Evolutionary conservation across 2,888 invertebrate species (phyloP), one percentile per base, ranked within the genome.

Genomic region (Andrena fulva): DNA sequence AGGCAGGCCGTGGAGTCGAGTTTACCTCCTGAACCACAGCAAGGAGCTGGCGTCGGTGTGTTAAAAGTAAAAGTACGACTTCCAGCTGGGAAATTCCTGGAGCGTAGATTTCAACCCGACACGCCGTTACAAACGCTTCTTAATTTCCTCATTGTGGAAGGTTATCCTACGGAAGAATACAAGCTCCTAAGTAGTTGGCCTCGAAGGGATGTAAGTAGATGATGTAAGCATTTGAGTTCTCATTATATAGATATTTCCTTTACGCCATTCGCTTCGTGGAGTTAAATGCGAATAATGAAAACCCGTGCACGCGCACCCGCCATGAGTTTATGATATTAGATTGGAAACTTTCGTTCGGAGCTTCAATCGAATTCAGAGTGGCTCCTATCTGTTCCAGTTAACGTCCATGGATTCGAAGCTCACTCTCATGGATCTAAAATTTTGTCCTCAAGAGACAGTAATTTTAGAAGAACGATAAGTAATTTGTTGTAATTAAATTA

Each of bases 171-270:
- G 89, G 97, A 97, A 90, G 97, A 97, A 92, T 99, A 96, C 94
- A 99, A 99, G 95, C 96, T 99, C 81, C 97, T 99, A 91, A 97
- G 97, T 90, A 97, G 98, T 94, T 99, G 97, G 97, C 99, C 99
- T 93, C 96, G 98, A 93, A 96, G 97, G 96, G 99, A 99, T 96
- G 98, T 99, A 95, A 97, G 97, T 96, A 89, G 77, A 89, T 88
- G 75, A 90, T 88, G 90, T 89, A 90, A 90, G 89, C 88, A 89
- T 86, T 89, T 88, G 79, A 77, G 69, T 85, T 80, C 81, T 72
- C 69, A 82, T 79, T 84, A 81, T 29, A 64, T 67, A 88, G 69
- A 82, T 79, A 69, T 76, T 76, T 79, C 73, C 78, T 63, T 63
- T 35, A 59, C 24, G 42, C 6, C 16, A 7, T 64, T 78, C 35